phyloP scores from a whole-genome alignment of 2,888 invertebrate genomes.

The Strigamia maritima region DNA sequence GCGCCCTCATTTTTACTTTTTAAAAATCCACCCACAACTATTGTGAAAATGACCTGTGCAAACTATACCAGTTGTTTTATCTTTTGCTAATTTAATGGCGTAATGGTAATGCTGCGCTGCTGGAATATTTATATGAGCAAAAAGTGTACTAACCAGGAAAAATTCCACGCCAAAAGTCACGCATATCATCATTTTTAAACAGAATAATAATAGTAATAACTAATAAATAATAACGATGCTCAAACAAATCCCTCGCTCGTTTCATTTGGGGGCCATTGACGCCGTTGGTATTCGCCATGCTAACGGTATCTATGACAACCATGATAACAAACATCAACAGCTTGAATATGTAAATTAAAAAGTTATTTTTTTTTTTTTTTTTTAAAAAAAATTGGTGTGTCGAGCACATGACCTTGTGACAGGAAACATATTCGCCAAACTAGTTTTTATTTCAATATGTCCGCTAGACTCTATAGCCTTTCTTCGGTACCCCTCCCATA shows the following conservation, averaged over 20 bases:
- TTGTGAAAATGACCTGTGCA: constrained; percentile 17
- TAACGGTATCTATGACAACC: too few relatives aligned
- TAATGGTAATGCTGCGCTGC: neutral
- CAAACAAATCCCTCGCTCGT: neutral
- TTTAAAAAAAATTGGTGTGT: neutral
- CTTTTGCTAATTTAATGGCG: too few relatives aligned
- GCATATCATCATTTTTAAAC: too few relatives aligned
- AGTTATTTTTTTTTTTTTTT: too few relatives aligned
- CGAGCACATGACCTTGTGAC: neutral
- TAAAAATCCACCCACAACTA: neutral
- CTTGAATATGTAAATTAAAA: too few relatives aligned
- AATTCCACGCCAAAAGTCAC: neutral
- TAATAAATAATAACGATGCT: neutral
- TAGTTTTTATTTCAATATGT: neutral
- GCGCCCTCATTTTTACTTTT: constrained; percentile 19
- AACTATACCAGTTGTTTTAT: neutral
- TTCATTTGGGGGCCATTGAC: neutral
- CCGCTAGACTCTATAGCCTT: neutral
- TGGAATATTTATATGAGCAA: neutral
- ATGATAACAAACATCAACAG: too few relatives aligned
- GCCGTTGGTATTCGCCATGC: too few relatives aligned
- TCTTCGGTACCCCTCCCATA: neutral
- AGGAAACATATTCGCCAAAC: neutral
- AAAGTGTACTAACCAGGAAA: neutral
- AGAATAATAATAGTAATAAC: neutral